These are phyloP conservation scores for Eonycteris spelaea DNA, from an alignment of 2,113 vertebrate genomes.

Conservation along the genomic window DNA sequence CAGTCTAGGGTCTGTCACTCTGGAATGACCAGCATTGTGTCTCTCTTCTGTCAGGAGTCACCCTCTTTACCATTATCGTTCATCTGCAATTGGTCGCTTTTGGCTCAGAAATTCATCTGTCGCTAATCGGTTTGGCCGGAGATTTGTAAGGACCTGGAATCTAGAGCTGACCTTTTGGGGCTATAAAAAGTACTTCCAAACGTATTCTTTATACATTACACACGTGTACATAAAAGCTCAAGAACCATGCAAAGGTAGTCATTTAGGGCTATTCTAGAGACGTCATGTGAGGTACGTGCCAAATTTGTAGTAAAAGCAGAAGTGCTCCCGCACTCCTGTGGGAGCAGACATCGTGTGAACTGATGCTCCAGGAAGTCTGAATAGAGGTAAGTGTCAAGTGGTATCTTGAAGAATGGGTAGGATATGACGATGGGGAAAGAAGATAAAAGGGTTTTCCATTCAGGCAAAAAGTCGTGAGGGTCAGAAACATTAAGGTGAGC, in stretches of 20 bases:
- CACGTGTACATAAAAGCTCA: background rate
- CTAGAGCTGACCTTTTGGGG: background rate
- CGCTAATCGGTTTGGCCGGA: background rate
- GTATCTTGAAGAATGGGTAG: background rate
- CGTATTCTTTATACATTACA: background rate
- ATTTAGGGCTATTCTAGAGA: background rate
- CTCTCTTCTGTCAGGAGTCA: background rate
- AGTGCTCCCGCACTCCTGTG: background rate
- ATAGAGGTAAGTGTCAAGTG: background rate
- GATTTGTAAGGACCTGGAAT: background rate
- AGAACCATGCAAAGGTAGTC: background rate
- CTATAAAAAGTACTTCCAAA: background rate
- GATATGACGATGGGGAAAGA: background rate
- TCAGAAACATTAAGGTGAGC: background rate
- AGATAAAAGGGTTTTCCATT: background rate
- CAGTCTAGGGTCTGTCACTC: background rate
- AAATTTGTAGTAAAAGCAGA: background rate
- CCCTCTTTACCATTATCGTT: background rate
- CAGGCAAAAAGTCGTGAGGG: background rate
- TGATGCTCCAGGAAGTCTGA: background rate
- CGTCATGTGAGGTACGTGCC: background rate
- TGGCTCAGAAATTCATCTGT: background rate
- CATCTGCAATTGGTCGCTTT: background rate
- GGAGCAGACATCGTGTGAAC: background rate
- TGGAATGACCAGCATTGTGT: background rate